phyloP scores from a whole-genome alignment of 2,888 invertebrate genomes.

The Drosophila paracracens region DNA sequence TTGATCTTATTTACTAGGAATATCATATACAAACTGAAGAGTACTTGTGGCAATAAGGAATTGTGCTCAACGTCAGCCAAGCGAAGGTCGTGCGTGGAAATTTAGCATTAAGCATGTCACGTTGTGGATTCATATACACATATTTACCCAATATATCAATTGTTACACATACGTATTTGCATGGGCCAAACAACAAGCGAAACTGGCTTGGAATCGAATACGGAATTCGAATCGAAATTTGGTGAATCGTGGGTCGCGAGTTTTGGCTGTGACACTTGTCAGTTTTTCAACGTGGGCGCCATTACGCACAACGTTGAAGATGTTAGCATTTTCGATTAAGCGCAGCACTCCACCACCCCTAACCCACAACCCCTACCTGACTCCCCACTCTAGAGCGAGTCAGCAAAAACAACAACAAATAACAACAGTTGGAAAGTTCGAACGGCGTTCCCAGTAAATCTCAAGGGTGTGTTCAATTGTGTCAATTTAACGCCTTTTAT shows the following conservation, averaged over 20 bases:
- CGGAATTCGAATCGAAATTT: constrained; percentile 22
- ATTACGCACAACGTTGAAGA: constrained; percentile 69
- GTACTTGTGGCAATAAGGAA: constrained; percentile 17
- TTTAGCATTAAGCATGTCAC: constrained; percentile 50
- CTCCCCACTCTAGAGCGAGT: constrained; percentile 1
- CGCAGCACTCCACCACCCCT: constrained; percentile 35
- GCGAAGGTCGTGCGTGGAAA: neutral
- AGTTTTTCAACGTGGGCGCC: constrained; percentile 51
- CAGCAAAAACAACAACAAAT: constrained; percentile 39
- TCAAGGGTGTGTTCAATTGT: constrained; percentile 81
- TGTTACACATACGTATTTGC: constrained; percentile 73
- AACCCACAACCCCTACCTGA: constrained; percentile 13
- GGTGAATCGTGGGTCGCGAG: constrained; percentile 18
- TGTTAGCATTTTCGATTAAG: constrained; percentile 76
- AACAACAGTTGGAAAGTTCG: constrained; percentile 36
- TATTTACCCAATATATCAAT: constrained; percentile 72
- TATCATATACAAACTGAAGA: neutral
- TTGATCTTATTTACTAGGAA: neutral
- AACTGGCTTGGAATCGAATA: constrained; percentile 1
- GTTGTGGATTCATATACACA: constrained; percentile 45
- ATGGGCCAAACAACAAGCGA: constrained; percentile 54
- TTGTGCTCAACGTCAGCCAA: constrained; percentile 5
- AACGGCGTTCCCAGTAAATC: constrained; percentile 52
- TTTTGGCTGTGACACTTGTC: constrained; percentile 36
- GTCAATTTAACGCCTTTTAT: constrained; percentile 81